Conservation (phyloP, 2,113 vertebrate species). For the Aphyosemion australe region DNA sequence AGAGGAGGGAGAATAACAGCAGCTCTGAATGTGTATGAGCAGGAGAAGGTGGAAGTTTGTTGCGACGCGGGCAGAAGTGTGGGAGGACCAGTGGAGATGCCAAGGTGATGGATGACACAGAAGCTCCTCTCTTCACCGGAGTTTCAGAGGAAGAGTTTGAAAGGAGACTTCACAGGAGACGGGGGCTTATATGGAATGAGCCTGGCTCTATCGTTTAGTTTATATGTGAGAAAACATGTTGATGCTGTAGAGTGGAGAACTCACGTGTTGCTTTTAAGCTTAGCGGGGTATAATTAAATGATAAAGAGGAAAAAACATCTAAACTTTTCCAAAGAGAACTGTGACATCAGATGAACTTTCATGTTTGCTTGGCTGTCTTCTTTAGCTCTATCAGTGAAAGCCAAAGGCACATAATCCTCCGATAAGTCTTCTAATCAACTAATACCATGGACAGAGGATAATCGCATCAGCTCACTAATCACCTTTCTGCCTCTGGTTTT, state of each 20-base stretch:
- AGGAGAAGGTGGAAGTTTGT: conserved; percentile 62
- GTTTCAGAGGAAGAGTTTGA: conserved; percentile 60
- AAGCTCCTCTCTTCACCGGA: conserved; percentile 47
- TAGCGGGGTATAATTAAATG: conserved; percentile 66
- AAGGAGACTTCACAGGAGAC: conserved; percentile 45
- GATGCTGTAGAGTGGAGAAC: conserved; percentile 35
- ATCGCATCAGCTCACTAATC: conserved; percentile 68
- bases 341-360: conserved; percentile 52
- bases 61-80: conserved; percentile 63
- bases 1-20: conserved; percentile 55
- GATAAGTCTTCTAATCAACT: conserved; percentile 73
- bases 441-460: conserved; percentile 65
- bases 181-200: conserved; percentile 51
- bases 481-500: conserved; percentile 56
- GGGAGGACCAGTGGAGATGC: conserved; percentile 72
- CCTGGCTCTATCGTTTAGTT: conserved; percentile 24
- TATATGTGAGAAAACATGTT: conserved; percentile 30
- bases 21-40: conserved; percentile 71
- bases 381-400: conserved; percentile 60
- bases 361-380: conserved; percentile 53
- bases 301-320: conserved; percentile 35
- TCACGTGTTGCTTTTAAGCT: conserved; percentile 53
- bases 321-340: conserved; percentile 53
- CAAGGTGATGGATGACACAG: conserved; percentile 61
- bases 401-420: conserved; percentile 66